These are phyloP conservation scores for Archips crataeganus DNA, from an alignment of 2,888 invertebrate genomes.

Conservation along the genomic window DNA sequence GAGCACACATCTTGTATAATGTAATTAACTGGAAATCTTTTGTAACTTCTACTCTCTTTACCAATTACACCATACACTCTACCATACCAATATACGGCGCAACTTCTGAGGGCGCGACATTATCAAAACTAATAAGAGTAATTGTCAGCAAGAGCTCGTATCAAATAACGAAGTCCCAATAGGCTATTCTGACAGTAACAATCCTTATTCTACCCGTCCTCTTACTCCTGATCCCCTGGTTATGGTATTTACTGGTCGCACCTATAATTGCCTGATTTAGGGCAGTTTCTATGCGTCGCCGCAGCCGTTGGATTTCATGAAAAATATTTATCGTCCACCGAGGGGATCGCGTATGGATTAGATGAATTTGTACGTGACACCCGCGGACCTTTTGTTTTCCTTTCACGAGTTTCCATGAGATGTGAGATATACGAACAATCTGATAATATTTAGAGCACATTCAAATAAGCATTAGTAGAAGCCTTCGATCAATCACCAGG, in stretches of 20 bases:
- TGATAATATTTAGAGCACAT: constrained; percentile 6
- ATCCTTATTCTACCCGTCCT: constrained; percentile 48
- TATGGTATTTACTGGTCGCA: constrained; percentile 80
- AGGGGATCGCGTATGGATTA: constrained; percentile 73
- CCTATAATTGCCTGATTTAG: constrained; percentile 84
- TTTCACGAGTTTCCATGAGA: constrained; percentile 12
- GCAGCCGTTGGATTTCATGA: constrained; percentile 76
- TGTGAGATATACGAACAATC: constrained; percentile 9
- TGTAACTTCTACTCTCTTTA: no score
- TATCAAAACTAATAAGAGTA: constrained; percentile 43
- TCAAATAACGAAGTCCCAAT: constrained; percentile 41
- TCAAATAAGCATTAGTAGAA: constrained; percentile 28
- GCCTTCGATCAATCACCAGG: constrained; percentile 58
- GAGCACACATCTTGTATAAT: no score
- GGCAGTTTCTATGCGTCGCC: constrained; percentile 81
- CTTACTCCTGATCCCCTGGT: constrained; percentile 71
- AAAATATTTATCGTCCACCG: constrained; percentile 81
- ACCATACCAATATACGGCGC: constrained; percentile 23
- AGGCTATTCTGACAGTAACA: constrained; percentile 53
- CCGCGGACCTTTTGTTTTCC: constrained; percentile 40
- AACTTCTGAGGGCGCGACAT: constrained; percentile 1
- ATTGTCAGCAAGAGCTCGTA: constrained; percentile 33
- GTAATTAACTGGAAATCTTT: no score
- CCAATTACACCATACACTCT: constrained; percentile 6
- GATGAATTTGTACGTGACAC: constrained; percentile 80